Percentiles rank a stretch among this genome's conserved stretches.
These are phyloP conservation scores for Girardia tigrina DNA, from an alignment of 2,888 invertebrate genomes.

Conservation along the genomic window DNA sequence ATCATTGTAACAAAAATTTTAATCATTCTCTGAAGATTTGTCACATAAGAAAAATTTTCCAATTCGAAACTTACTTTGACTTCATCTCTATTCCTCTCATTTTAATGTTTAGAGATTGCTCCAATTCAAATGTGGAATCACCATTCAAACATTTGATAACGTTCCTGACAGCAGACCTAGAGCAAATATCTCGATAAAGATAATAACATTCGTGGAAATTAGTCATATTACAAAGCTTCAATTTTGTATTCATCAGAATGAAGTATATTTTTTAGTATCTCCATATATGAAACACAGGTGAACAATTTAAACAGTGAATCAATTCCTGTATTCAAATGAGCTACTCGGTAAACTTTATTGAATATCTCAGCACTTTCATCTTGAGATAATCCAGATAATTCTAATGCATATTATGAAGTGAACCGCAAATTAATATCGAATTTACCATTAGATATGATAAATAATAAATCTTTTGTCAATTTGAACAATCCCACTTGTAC, in stretches of 20 bases:
- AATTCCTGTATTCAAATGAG: not conserved
- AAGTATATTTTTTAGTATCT: not conserved
- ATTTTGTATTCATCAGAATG: not conserved
- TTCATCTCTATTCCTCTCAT: not conserved
- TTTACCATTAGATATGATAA: not conserved
- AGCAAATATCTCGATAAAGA: not conserved
- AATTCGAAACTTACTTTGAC: not conserved
- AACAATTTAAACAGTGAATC: not conserved
- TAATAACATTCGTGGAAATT: not conserved
- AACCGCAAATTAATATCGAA: not conserved
- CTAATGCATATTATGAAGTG: not conserved
- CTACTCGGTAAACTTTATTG: not conserved
- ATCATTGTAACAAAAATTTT: no score
- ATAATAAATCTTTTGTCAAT: not conserved
- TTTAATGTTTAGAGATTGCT: not conserved
- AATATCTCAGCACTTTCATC: not conserved
- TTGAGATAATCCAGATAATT: not conserved
- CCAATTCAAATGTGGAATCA: not conserved
- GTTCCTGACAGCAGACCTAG: not conserved
- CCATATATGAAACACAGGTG: not conserved
- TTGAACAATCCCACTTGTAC: conserved; percentile 4
- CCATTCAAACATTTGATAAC: not conserved
- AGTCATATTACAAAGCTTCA: conserved; percentile 2
- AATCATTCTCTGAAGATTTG: no score
- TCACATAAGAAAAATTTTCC: no score